Evolutionary conservation across 2,888 invertebrate species (phyloP), one percentile per base, ranked within the genome.

Genomic region (Heliconius erato): DNA sequence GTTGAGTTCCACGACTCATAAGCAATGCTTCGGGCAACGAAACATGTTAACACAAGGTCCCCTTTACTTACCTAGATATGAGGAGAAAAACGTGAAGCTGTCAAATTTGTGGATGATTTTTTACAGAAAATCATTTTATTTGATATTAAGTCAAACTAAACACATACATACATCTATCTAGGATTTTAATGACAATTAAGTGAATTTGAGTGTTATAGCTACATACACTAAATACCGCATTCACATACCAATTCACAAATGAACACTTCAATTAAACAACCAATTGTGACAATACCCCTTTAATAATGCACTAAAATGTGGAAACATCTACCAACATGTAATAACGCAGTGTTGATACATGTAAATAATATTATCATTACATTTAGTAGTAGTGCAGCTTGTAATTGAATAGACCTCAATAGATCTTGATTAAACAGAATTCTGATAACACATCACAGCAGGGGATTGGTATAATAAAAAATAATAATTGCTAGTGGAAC

Each of bases 371-470:
- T 54, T 59, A 74, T 11, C 11, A 11, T 32, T 74, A 32, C 9
- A 54, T 32, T 74, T 74, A 23, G 23, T 23, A 32, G 32, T 32
- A 32, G 32, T 74, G 19, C 54, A 32, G 19, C 1, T 32, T 32
- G 32, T 32, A 32, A 74, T 54, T 74, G 74, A 32, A 54, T 59
- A 54, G 28, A 72, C 54, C 54, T 74, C 32, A 74, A 74, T 59
- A 74, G 74, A 28, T 19, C 32, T 28, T 74, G 28, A 74, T 74
- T 74, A 74, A 74, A 59, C 32, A 23, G 12, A 11, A 49, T 28
- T 49, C 49, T 44, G 26, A 26, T 72, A 44, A 49, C 28, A 49
- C 11, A 74, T 49, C 9, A 28, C 19, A 11, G 35, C 23, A 1
- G 12, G 32, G 32, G 54, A 19, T 32, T 28, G n/a, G 32, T 32